Percentiles rank a stretch among this genome's conserved stretches.
Conservation (phyloP, 2,797 vertebrate species). For the Sarcophilus harrisii region DNA sequence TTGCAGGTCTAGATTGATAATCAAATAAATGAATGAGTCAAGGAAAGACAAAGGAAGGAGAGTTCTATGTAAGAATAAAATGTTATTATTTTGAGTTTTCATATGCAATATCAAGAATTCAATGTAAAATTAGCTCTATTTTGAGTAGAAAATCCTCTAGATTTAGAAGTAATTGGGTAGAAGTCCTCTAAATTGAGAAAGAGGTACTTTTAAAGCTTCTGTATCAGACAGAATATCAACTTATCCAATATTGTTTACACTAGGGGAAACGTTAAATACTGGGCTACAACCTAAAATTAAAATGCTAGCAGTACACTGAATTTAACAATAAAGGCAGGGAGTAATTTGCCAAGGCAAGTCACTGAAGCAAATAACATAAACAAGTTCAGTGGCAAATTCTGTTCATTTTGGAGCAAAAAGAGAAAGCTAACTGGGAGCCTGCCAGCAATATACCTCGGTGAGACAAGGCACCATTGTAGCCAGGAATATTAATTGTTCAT, state of each 20-base stretch:
- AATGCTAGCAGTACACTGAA: slow-evolving; percentile 66
- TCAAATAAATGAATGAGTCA: not conserved
- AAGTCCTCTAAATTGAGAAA: slow-evolving; percentile 40
- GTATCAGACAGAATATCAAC: slow-evolving; percentile 56
- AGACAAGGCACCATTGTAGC: slow-evolving; percentile 54
- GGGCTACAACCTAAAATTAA: slow-evolving; percentile 72
- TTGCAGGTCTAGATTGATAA: not conserved
- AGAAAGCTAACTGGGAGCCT: slow-evolving; percentile 40
- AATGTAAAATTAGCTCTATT: slow-evolving; percentile 49
- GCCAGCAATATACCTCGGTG: slow-evolving; percentile 53
- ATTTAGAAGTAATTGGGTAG: not conserved
- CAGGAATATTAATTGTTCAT: slow-evolving; percentile 59
- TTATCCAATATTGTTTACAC: slow-evolving; percentile 65
- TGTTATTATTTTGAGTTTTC: not conserved
- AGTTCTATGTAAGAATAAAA: not conserved
- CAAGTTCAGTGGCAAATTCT: slow-evolving; percentile 69
- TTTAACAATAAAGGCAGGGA: slow-evolving; percentile 74
- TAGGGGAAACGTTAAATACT: slow-evolving; percentile 66
- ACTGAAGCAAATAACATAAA: slow-evolving; percentile 75
- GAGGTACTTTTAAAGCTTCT: slow-evolving; percentile 26
- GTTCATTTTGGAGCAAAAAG: slow-evolving; percentile 51
- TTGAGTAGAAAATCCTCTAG: slow-evolving; percentile 41
- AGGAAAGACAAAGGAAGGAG: not conserved
- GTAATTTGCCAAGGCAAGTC: slow-evolving; percentile 69
- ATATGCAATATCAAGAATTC: not conserved